These are phyloP conservation scores for Athene noctua DNA, from an alignment of 2,113 vertebrate species.

Conservation along the genomic window DNA sequence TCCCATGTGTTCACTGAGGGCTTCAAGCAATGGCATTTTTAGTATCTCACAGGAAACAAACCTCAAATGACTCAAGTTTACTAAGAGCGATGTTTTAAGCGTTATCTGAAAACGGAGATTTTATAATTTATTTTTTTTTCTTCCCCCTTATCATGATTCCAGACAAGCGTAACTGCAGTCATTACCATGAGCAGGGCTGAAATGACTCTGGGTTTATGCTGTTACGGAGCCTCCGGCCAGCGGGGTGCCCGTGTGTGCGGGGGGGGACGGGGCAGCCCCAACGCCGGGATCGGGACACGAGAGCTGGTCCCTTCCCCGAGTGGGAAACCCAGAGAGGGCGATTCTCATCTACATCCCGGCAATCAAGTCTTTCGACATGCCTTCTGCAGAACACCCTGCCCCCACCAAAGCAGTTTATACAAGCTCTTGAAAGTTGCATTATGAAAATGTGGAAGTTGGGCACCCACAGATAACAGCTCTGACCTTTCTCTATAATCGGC, in stretches of 20 bases:
- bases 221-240: not conserved
- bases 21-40: not conserved
- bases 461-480: constrained; percentile 29
- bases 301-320: not conserved
- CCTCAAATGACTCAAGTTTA: not conserved
- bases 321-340: not conserved
- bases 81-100: not conserved
- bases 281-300: not conserved
- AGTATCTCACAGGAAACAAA: constrained; percentile 31
- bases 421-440: constrained; percentile 42
- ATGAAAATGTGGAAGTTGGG: constrained; percentile 55
- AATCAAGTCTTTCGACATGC: not conserved
- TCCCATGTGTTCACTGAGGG: not conserved
- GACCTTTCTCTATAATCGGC: not conserved
- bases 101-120: not conserved
- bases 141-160: not conserved
- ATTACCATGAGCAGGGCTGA: not conserved
- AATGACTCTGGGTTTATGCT: not conserved
- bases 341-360: not conserved
- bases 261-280: not conserved
- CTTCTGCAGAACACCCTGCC: not conserved
- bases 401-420: not conserved
- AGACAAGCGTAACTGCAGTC: not conserved
- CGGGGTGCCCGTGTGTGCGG: not conserved
- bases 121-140: not conserved